Evolutionary conservation across 1,140 invertebrate genomes (phyloP), one percentile per base, ranked within the genome.

Genomic region (Pantala flavescens): DNA sequence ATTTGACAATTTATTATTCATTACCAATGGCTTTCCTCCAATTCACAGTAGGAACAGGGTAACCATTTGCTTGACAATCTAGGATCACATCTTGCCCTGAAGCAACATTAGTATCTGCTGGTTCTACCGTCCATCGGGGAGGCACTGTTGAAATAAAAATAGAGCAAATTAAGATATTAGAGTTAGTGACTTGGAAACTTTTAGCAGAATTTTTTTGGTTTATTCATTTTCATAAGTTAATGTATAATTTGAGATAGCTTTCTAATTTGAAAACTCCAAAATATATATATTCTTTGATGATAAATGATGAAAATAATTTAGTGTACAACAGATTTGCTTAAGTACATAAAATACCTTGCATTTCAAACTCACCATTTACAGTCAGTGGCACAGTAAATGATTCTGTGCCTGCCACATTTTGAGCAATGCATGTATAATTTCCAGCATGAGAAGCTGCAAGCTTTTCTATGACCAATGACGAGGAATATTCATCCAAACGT

Each of bases 61-160:
- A 95, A 0, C 96, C 96, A 74, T 92, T 90, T 0, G 95, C 94
- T 82, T 95, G 92, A 79, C 96, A 98, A 80, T 97, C 90, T 0
- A 98, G 83, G 9, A 89, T 88, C 19, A 95, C 88, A 77, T 91
- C 90, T 79, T 94, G 89, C 0, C 93, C 92, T 7, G 94, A 90
- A 5, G 94, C 90, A 5, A 94, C 93, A 77, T 90, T 93, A 7
- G 91, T 88, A 79, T 98, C 94, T 78, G 89, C 86, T 0, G 95
- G 96, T 80, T 97, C 94, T 76, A 94, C 85, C 0, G 93, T 88
- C 96, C 96, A 98, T 79, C 91, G 88, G 16, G 95, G 95, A 12
- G 95, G 94, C 71, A 98, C 94, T 96, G 80, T 74, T 86, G 85
- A 71, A 77, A 73, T 78, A 75, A 43, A 24, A 42, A 75, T 23